Evolutionary conservation across 2,797 vertebrate species (phyloP), one percentile per base, ranked within the genome.

Genomic region (Corythornis leucogaster): DNA sequence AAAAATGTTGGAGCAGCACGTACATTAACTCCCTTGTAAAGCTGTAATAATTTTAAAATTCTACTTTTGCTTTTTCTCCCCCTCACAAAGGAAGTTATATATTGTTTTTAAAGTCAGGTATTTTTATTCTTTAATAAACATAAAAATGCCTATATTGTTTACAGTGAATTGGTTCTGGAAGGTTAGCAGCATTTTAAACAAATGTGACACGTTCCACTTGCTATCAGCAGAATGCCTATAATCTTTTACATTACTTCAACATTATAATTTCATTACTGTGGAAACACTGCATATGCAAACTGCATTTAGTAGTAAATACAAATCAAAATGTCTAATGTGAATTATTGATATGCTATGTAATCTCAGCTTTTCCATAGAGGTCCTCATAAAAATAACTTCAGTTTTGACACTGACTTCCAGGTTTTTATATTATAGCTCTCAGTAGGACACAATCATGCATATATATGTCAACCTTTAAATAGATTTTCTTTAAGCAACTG

Each of bases 291-390:
- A 59, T 35, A 67, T 12, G 22, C 38, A 59, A 79, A 67, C n/a
- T 48, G 28, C 33, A 59, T 80, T 92, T 78, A 90, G 80, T 85
- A 81, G 76, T 67, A 92, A 81, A 80, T 19, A 87, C 22, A 84
- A 73, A 93, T 67, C 62, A 76, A 85, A 84, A 62, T 33, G 14
- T 73, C 70, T 66, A 30, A n/a, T 3, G 20, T 80, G 75, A 70
- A 50, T 73, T 91, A 86, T 11, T 46, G 59, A 57, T 74, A 63
- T 25, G 14, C 20, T 74, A 3, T 31, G 69, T 81, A 62, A 81
- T 76, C 55, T 80, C 63, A 66, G 53, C 19, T 86, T 86, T 86
- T 90, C 63, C 67, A 8, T 21, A 21, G 31, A 79, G 51, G 31
- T 57, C 18, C 38, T 71, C 43, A 51, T 51, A 59, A 91, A 91